Evolutionary conservation across 37 sponge, comb jelly and placozoan species (phyloP).

Genomic region (Geodia barretti): DNA sequence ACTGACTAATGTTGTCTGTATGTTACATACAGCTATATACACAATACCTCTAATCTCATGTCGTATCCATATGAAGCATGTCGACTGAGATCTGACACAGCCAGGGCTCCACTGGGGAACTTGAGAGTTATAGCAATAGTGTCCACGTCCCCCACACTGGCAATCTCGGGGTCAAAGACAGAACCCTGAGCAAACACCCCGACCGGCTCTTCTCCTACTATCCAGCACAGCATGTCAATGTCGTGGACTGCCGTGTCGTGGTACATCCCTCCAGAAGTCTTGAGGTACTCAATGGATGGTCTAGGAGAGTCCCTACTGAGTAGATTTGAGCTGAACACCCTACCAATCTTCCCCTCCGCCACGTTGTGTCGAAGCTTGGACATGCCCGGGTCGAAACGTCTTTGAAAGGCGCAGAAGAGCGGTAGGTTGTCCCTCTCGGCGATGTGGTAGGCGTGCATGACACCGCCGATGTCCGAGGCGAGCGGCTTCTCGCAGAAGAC

Average conservation of each 20-base stretch:
- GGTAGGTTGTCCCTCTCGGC: slow-evolving; percentile 41
- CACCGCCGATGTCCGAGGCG: slow-evolving; percentile 27
- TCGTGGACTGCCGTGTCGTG: slow-evolving; percentile 89
- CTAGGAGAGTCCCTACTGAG: slow-evolving; percentile 75
- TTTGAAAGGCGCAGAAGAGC: slow-evolving; percentile 84
- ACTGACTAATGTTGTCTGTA: too few relatives aligned
- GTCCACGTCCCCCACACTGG: slow-evolving; percentile 67
- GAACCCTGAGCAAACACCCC: slow-evolving; percentile 52
- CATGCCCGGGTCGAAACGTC: slow-evolving; percentile 80
- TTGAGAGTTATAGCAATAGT: slow-evolving; percentile 74
- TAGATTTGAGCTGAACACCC: slow-evolving; percentile 64
- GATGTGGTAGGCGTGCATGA: slow-evolving; percentile 47
- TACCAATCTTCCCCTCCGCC: slow-evolving; percentile 62
- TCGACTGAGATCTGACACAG: slow-evolving; percentile 68
- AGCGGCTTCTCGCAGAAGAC: slow-evolving; percentile 92
- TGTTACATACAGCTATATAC: too few relatives aligned
- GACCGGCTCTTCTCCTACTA: slow-evolving; percentile 56
- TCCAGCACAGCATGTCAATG: slow-evolving; percentile 79
- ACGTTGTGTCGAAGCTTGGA: slow-evolving; percentile 31
- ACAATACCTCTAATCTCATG: slow-evolving; percentile 80
- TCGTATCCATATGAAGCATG: slow-evolving; percentile 86
- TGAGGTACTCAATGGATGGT: slow-evolving; percentile 72
- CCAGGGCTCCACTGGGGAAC: slow-evolving; percentile 80
- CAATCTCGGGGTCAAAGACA: slow-evolving; percentile 55
- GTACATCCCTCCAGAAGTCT: slow-evolving; percentile 76